These are phyloP conservation scores for Siderastrea siderea DNA, from an alignment of 92 coral and sea anemone species.

Conservation along the genomic window DNA sequence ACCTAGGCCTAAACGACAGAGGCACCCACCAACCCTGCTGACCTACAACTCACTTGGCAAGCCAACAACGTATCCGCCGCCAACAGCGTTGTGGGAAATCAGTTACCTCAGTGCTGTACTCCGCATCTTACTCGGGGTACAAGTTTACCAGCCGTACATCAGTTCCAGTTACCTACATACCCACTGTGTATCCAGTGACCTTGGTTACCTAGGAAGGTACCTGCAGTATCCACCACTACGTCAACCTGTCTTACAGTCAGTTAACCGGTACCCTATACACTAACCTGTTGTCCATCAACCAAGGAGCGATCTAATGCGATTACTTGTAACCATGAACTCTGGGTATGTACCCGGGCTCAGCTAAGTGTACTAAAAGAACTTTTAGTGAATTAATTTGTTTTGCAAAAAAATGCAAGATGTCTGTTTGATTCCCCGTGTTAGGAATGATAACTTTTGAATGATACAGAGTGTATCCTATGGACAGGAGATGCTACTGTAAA, in stretches of 20 bases:
- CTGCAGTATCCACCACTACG: background rate
- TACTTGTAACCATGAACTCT: too few species aligned
- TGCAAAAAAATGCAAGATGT: too few species aligned
- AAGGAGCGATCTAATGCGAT: too few species aligned
- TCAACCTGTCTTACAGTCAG: background rate
- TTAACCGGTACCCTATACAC: conserved; percentile 1
- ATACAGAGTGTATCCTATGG: too few species aligned
- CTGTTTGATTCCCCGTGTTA: too few species aligned
- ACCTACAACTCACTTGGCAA: conserved; percentile 3
- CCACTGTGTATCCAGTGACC: conserved; percentile 5
- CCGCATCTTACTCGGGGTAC: background rate
- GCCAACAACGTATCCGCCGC: conserved; percentile 1
- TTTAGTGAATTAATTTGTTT: too few species aligned
- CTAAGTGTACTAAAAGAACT: background rate
- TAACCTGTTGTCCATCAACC: too few species aligned
- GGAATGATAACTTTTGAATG: too few species aligned
- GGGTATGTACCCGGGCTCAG: background rate
- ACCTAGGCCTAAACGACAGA: conserved; percentile 8
- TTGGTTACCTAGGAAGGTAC: background rate
- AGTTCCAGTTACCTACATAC: background rate
- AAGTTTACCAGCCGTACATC: conserved; percentile 2
- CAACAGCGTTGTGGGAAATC: background rate
- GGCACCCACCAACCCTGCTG: conserved; percentile 2
- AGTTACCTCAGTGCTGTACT: background rate
- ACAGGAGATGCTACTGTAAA: too few species aligned